Percentiles rank a stretch among this genome's conserved stretches.
phyloP scores from a whole-genome alignment of 2,113 vertebrate genomes.

The Cyanoderma ruficeps region DNA sequence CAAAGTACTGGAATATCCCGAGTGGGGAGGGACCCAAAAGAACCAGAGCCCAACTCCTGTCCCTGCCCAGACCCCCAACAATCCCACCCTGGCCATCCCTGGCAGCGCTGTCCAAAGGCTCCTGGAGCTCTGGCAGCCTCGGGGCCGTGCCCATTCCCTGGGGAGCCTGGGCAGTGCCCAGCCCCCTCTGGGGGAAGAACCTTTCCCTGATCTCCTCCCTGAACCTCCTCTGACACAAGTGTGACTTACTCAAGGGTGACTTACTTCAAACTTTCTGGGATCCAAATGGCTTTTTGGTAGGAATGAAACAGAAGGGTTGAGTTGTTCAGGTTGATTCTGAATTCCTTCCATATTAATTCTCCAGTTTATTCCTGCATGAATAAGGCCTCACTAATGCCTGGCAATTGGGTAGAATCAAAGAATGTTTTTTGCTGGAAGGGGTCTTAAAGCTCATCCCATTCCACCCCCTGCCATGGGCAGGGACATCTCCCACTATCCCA shows the following conservation, averaged over 20 bases:
- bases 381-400: neutral
- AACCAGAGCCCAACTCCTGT: fast-evolving
- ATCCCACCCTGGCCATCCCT: neutral
- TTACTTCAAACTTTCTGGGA: neutral
- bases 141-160: neutral
- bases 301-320: neutral
- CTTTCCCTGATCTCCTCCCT: neutral
- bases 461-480: neutral
- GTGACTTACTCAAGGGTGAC: neutral
- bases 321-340: neutral
- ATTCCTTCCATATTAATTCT: neutral
- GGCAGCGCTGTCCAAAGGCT: fast-evolving
- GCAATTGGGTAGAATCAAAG: neutral
- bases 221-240: fast-evolving
- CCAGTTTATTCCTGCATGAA: neutral
- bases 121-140: neutral
- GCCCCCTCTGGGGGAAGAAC: neutral
- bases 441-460: fast-evolving
- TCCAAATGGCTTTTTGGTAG: neutral
- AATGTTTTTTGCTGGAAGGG: neutral
- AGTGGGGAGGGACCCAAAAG: fast-evolving
- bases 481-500: neutral
- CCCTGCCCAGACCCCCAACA: neutral
- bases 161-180: neutral
- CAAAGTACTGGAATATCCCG: neutral